Evolutionary conservation across 2,888 invertebrate species (phyloP), one percentile per base, ranked within the genome.

Genomic region (Trypoxylon attenuatum): DNA sequence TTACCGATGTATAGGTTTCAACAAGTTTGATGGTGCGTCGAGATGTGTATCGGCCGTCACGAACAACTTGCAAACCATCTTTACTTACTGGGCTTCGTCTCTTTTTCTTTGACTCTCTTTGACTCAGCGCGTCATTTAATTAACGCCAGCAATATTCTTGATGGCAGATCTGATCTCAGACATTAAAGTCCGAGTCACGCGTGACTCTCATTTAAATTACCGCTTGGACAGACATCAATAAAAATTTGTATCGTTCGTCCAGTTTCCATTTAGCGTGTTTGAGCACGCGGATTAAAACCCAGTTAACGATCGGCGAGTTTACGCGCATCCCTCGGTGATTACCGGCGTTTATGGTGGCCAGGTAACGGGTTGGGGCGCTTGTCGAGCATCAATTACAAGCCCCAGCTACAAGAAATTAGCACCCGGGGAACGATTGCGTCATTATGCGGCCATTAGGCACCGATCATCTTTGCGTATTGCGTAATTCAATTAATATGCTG

Each of bases 351-450:
- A 68, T 49, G 43, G 49, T 15, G 5, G 51, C 49, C n/a, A 6
- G 33, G 55, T 56, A 55, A 68, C 54, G 66, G 54, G 51, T 54
- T 38, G 18, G 23, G 39, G 62, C 62, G 21, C 47, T 3, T 50
- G 41, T n/a, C n/a, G 41, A 42, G 53, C 41, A 67, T 64, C 65
- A 65, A 58, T 67, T 67, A 58, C 53, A 65, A 47, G 42, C 53
- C 29, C 47, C 22, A 53, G 15, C 38, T 27, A 15, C 54, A 58
- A 65, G 65, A 51, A 67, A 67, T 54, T 46, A 67, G 58, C 54
- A 55, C 65, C 54, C 46, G 25, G 46, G 45, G 27, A 59, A 59
- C 46, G 15, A 52, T 59, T 25, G 6, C 41, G 18, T 25, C 18
- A 23, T 42, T 43, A 33, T 16, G n/a, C 21, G 4, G 54, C 18